Conservation (phyloP, 2,113 vertebrate genomes). For the Entosphenus tridentatus region DNA sequence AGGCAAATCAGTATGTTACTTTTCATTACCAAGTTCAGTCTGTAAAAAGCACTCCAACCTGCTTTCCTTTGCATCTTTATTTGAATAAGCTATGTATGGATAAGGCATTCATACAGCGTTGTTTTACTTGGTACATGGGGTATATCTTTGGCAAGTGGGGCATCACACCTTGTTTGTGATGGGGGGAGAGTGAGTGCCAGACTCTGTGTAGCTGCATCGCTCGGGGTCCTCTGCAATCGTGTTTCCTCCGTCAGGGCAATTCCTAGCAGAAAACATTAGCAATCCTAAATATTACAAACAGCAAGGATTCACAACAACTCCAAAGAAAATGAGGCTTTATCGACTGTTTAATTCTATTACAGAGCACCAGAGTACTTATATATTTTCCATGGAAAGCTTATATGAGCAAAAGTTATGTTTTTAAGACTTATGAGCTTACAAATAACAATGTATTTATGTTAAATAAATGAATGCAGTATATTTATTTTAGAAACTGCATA, state of each 20-base stretch:
- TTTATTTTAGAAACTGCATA: too few relatives aligned
- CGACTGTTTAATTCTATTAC: neutral
- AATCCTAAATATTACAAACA: neutral
- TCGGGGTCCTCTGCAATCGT: constrained; percentile 83
- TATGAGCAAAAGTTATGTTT: neutral
- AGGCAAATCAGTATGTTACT: too few relatives aligned
- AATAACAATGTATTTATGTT: too few relatives aligned
- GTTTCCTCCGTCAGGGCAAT: constrained; percentile 74
- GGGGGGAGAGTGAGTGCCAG: constrained; percentile 55
- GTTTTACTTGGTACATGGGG: too few relatives aligned
- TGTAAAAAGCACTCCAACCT: too few relatives aligned
- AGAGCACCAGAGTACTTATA: neutral
- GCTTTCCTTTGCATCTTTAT: too few relatives aligned
- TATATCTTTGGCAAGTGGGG: too few relatives aligned
- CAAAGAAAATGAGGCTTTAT: neutral
- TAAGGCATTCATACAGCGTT: too few relatives aligned
- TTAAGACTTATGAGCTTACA: too few relatives aligned
- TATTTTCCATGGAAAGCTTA: neutral
- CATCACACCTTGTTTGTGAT: constrained; percentile 49
- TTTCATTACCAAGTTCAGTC: too few relatives aligned
- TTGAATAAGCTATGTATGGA: too few relatives aligned
- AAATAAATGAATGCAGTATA: too few relatives aligned
- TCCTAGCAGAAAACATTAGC: constrained; percentile 23
- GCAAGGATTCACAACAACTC: neutral
- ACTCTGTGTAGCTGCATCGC: constrained; percentile 56